Conservation (phyloP, 2,888 invertebrate genomes). For the Lepidocyrtoides sp. region DNA sequence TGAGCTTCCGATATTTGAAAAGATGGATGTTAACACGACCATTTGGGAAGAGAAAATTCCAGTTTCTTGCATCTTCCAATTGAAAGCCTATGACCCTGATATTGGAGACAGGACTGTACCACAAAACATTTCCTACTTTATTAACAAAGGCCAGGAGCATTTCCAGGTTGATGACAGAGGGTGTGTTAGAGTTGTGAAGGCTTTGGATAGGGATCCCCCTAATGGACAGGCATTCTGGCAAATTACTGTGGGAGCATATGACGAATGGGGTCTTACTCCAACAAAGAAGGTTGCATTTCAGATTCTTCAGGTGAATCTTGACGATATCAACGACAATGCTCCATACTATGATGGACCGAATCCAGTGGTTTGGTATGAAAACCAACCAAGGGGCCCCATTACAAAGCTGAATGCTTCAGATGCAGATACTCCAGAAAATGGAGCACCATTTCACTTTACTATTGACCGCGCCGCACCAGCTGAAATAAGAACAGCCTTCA, state of each 20-base stretch:
- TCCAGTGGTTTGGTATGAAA: constrained; percentile 95
- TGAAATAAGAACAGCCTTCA: constrained; percentile 91
- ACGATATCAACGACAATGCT: constrained; percentile 97
- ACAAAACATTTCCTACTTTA: constrained; percentile 92
- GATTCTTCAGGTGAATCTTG: constrained; percentile 89
- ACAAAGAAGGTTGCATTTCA: constrained; percentile 89
- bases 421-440: constrained; percentile 92
- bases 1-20: constrained; percentile 91
- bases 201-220: constrained; percentile 96
- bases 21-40: constrained; percentile 90
- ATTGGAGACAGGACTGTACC: constrained; percentile 92
- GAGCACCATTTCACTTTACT: constrained; percentile 93
- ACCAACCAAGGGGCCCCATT: constrained; percentile 88
- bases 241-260: constrained; percentile 90
- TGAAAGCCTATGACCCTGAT: constrained; percentile 95
- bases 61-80: constrained; percentile 91
- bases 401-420: constrained; percentile 91
- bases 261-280: constrained; percentile 90
- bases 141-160: constrained; percentile 91
- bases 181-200: constrained; percentile 90
- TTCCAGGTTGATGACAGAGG: constrained; percentile 92
- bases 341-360: constrained; percentile 89
- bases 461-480: constrained; percentile 90
- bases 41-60: constrained; percentile 92
- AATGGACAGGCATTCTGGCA: constrained; percentile 94